Base-by-base conservation (phyloP, 2,797 vertebrate species). In the Syncerus caffer region DNA sequence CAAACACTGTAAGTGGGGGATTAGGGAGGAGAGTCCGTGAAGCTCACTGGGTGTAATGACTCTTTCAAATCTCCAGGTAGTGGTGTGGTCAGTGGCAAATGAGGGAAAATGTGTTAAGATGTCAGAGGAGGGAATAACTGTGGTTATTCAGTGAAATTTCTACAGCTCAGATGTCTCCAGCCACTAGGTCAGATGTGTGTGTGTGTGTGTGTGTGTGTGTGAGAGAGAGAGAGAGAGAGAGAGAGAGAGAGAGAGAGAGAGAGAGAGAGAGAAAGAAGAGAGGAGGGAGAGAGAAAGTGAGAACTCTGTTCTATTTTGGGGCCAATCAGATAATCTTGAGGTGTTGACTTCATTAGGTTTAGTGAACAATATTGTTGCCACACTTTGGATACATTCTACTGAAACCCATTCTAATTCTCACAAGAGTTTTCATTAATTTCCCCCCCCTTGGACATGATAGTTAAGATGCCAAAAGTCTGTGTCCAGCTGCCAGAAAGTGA, bases 1-100 rank as follows among this genome's bases (percentile, higher is more conserved):
- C 1, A 55, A 42, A 6, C n/a, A 29, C n/a, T 76, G 6, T 2
- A 6, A 6, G 7, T 27, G 45, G 2, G 10, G 6, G 16, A 8
- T 19, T 89, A 25, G 34, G 45, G 21, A 17, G 58, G 9, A 85
- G 34, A 78, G 7, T 50, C 31, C 12, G 10, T 34, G 15, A 80
- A 80, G 11, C 25, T 76, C 38, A 76, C 16, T 51, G 67, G 12
- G 9, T 60, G 2, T n/a, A 67, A 0, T 67, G 34, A 3, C 9
- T 82, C 15, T 51, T 90, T 31, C 0, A 47, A 47, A 62, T 34
- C 5, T 34, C 16, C 3, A 62, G 11, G 51, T 29, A 60, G 42
- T 34, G 50, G 11, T 74, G 31, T 47, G 14, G 25, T 38, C 47
- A 62, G 0, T 64, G 25, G 27, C 25, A 53, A 15, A 6, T 67